Evolutionary conservation across 2,113 vertebrate species (phyloP).

Genomic region (Rhinolophus sinicus): DNA sequence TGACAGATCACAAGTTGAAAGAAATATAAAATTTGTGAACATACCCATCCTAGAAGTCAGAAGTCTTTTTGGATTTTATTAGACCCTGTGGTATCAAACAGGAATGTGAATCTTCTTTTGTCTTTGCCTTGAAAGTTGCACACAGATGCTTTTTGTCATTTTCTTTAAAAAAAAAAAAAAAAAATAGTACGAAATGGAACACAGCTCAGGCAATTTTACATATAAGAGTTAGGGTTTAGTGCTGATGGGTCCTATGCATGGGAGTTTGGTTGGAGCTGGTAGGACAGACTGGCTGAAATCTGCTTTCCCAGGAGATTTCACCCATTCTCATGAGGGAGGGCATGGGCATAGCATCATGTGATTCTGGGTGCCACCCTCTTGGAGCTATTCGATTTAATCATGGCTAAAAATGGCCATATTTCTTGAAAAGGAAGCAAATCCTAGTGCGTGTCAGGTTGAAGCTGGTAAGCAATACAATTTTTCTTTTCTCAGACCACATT

Average conservation of each 20-base stretch:
- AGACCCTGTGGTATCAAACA: background rate
- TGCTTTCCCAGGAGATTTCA: rapidly evolving
- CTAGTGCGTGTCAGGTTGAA: background rate
- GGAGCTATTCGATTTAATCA: background rate
- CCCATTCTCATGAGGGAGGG: background rate
- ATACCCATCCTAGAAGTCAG: background rate
- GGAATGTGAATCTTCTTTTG: background rate
- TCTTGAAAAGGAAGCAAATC: background rate
- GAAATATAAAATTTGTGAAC: background rate
- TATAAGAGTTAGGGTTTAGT: background rate
- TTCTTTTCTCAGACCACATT: background rate
- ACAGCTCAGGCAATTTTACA: background rate
- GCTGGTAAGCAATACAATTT: background rate
- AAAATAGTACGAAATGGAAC: background rate
- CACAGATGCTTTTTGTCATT: background rate
- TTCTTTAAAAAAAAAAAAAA: background rate
- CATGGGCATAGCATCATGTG: rapidly evolving
- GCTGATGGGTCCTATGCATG: rapidly evolving
- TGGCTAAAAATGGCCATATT: background rate
- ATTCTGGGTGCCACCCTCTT: background rate
- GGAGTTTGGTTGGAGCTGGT: background rate
- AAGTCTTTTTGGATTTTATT: slow-evolving; percentile 46
- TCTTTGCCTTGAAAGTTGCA: slow-evolving; percentile 20
- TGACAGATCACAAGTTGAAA: slow-evolving; percentile 11
- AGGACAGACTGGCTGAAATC: background rate